Evolutionary conservation across 2,888 invertebrate genomes (phyloP).

Genomic region (Dione juno): DNA sequence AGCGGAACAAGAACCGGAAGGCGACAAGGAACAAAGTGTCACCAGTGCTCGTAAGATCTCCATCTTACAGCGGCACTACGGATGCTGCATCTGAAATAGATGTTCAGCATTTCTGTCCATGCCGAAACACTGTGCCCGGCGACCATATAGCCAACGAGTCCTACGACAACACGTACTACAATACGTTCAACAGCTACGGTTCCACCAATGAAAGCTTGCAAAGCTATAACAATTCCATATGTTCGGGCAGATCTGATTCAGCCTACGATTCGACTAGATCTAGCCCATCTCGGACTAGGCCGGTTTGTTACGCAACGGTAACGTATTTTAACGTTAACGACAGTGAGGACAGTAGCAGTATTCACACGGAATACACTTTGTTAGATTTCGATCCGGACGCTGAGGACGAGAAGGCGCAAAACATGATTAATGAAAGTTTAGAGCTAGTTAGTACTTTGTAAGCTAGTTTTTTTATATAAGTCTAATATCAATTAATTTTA

Average conservation of each 20-base stretch:
- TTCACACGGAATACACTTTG: slow-evolving; percentile 75
- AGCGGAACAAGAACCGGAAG: slow-evolving; percentile 67
- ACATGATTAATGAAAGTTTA: slow-evolving; percentile 75
- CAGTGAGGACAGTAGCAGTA: slow-evolving; percentile 76
- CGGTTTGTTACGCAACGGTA: slow-evolving; percentile 73
- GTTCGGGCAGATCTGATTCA: slow-evolving; percentile 72
- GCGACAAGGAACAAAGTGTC: slow-evolving; percentile 70
- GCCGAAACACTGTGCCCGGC: slow-evolving; percentile 66
- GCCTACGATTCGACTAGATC: slow-evolving; percentile 75
- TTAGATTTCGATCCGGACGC: slow-evolving; percentile 65
- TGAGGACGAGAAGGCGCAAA: slow-evolving; percentile 70
- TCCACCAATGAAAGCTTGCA: slow-evolving; percentile 66
- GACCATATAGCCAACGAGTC: slow-evolving; percentile 57
- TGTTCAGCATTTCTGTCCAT: slow-evolving; percentile 71
- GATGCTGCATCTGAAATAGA: slow-evolving; percentile 76
- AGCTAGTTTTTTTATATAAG: slow-evolving; percentile 47
- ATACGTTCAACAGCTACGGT: slow-evolving; percentile 70
- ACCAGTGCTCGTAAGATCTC: slow-evolving; percentile 67
- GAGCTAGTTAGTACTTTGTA: slow-evolving; percentile 76
- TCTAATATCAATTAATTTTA: neutral
- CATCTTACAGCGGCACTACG: slow-evolving; percentile 73
- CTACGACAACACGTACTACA: slow-evolving; percentile 65
- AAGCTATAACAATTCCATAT: slow-evolving; percentile 63
- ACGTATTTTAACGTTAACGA: slow-evolving; percentile 77
- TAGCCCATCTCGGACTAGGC: slow-evolving; percentile 63